Evolutionary conservation across 2,797 vertebrate species (phyloP), one percentile per base, ranked within the genome.

Genomic region (Glyptemys insculpta): DNA sequence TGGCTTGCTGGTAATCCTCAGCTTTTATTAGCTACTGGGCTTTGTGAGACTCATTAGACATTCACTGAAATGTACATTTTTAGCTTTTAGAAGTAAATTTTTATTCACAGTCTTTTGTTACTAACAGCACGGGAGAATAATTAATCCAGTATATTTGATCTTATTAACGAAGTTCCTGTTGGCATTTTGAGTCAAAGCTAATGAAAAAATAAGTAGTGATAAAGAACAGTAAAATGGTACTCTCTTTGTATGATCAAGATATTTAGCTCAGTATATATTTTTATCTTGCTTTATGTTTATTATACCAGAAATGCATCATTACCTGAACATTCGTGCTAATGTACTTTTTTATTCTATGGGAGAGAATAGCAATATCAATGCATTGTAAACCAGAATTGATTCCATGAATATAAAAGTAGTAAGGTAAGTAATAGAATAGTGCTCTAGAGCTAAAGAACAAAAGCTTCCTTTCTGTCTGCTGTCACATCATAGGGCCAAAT

Each of bases 101-200:
- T 92, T 95, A 97, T 97, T 97, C 93, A 16, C 87, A 89, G 88
- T 88, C 81, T 91, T 96, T 96, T 97, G 86, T 96, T 94, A 88
- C 53, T 86, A 91, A 49, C 34, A 94, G 93, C 88, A 95, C 41
- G 78, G 89, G 91, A 94, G 86, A 96, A 94, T 97, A 96, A 97
- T 96, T 97, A 97, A 87, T 91, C 92, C 59, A 72, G 34, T 83
- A 92, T 87, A 96, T 96, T 93, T 98, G 97, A 97, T 96, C 91
- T 92, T 56, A 93, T 92, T 96, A 97, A 93, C 84, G 90, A 90
- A 95, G 89, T 85, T 96, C 76, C 90, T 96, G 62, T 91, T 96
- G 86, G 80, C 85, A 95, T 97, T 96, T 89, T 95, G 88, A 96
- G 90, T 89, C 56, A 81, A 85, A 91, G 6, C 53, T 96, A 54